A percentile compares a stretch with the other conserved stretches of the same genome.
Evolutionary conservation across 2,888 invertebrate genomes (phyloP).

Genomic region (Miltochrista miniata): DNA sequence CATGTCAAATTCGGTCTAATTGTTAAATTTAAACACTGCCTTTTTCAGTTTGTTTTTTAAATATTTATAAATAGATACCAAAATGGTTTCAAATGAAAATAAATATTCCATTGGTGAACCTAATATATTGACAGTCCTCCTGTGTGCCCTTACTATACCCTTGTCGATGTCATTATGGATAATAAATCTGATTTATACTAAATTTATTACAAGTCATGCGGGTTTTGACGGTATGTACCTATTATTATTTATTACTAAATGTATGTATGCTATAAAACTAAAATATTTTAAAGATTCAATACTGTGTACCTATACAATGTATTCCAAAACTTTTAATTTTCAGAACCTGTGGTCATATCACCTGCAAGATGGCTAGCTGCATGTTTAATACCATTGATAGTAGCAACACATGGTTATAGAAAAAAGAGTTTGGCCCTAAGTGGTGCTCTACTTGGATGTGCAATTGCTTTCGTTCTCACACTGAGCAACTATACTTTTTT

Average conservation of each 20-base stretch:
- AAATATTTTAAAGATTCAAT: no score
- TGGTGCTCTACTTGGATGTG: conserved; percentile 88
- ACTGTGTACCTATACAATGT: no score
- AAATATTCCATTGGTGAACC: conserved; percentile 56
- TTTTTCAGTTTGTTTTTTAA: no score
- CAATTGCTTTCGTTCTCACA: conserved; percentile 90
- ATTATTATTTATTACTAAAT: not conserved
- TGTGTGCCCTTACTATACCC: conserved; percentile 88
- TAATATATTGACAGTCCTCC: conserved; percentile 81
- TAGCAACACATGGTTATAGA: conserved; percentile 87
- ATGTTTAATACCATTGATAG: conserved; percentile 85
- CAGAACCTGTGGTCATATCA: conserved; percentile 84
- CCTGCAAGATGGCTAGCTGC: conserved; percentile 87
- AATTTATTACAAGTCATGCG: conserved; percentile 74
- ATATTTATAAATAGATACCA: not conserved
- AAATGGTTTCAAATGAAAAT: conserved; percentile 33
- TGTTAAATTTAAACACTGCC: no score
- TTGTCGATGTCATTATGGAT: conserved; percentile 91
- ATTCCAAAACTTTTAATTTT: not conserved
- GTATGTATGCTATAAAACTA: no score
- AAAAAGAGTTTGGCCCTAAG: conserved; percentile 87
- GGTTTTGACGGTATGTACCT: conserved; percentile 79
- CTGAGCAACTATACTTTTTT: conserved; percentile 91
- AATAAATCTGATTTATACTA: conserved; percentile 87
- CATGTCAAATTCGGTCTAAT: no score